Percentiles rank a stretch among this genome's conserved stretches.
Conservation (phyloP, 2,113 vertebrate genomes). For the Lota lota region DNA sequence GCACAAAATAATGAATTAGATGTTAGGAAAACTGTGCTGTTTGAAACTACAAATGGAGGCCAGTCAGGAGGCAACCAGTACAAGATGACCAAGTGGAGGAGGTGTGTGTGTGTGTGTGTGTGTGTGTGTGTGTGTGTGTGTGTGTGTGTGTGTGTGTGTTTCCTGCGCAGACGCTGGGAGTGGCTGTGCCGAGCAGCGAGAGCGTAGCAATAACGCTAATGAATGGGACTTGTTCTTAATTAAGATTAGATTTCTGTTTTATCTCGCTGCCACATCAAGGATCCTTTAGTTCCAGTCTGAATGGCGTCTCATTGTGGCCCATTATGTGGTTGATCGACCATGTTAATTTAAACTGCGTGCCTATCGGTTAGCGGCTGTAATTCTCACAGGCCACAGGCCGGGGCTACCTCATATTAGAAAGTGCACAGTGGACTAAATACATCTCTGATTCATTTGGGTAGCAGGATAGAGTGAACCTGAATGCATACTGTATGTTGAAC, state of each 20-base stretch:
- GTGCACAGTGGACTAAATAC: constrained; percentile 16
- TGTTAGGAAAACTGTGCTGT: too few relatives aligned
- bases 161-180: too few relatives aligned
- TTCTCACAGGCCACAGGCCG: constrained; percentile 38
- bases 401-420: constrained; percentile 29
- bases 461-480: neutral
- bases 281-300: constrained; percentile 66
- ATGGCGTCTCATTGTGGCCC: constrained; percentile 61
- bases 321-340: constrained; percentile 67
- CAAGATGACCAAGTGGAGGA: too few relatives aligned
- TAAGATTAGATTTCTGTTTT: constrained; percentile 72
- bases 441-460: constrained; percentile 3
- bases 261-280: constrained; percentile 65
- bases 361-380: constrained; percentile 55
- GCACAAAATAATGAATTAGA: too few relatives aligned
- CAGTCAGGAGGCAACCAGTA: too few relatives aligned
- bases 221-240: constrained; percentile 64
- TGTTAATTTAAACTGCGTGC: constrained; percentile 67
- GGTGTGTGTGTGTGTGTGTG: too few relatives aligned
- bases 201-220: constrained; percentile 37
- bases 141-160: too few relatives aligned
- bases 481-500: neutral
- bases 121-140: too few relatives aligned
- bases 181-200: too few relatives aligned
- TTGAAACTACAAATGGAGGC: too few relatives aligned